Conservation (phyloP, 2,888 invertebrate species). For the Hipparchia sbordonii region DNA sequence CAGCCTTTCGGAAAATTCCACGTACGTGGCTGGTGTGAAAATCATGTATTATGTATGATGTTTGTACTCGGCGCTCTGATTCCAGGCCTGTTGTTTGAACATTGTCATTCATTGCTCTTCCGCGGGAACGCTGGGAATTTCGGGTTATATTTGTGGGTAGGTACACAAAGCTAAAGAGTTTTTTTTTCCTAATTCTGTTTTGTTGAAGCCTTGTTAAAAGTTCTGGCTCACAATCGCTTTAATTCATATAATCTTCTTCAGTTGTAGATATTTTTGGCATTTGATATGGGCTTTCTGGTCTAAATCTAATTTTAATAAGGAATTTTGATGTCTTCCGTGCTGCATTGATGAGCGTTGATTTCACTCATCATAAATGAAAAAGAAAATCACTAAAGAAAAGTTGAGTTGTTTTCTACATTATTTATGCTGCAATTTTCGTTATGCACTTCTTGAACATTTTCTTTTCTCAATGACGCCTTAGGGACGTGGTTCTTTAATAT, state of each 20-base stretch:
- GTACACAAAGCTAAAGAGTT: conserved; percentile 10
- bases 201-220: neutral
- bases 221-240: neutral
- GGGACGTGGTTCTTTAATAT: too few species aligned
- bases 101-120: conserved; percentile 31
- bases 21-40: conserved; percentile 41
- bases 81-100: conserved; percentile 36
- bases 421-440: neutral
- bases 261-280: neutral
- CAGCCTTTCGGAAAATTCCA: conserved; percentile 34
- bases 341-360: neutral
- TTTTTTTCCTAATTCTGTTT: conserved; percentile 14
- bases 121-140: conserved; percentile 20
- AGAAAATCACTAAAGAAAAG: neutral
- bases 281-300: neutral
- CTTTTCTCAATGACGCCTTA: neutral
- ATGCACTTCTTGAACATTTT: conserved; percentile 3
- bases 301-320: neutral
- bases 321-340: too few species aligned
- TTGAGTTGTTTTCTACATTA: too few species aligned
- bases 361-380: neutral
- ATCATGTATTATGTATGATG: conserved; percentile 43
- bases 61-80: conserved; percentile 36
- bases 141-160: conserved; percentile 18
- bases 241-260: neutral